A percentile compares a stretch with the other conserved stretches of the same genome.
Conservation (phyloP, 2,797 vertebrate genomes). For the Hirundo rustica region DNA sequence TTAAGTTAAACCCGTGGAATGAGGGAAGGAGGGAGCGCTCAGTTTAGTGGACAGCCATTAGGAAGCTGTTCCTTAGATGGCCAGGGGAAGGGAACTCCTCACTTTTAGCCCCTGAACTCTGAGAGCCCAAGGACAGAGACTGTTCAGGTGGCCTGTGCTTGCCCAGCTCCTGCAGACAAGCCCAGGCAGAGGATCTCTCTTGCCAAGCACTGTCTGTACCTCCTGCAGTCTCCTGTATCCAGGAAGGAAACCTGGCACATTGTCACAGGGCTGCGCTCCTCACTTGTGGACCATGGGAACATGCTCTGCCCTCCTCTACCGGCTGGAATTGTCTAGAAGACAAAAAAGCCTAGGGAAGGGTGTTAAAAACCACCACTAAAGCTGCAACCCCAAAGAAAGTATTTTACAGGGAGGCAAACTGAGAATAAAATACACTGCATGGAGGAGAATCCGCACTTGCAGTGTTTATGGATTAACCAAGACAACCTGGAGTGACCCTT, state of each 20-base stretch:
- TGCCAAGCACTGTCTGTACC: slow-evolving; percentile 24
- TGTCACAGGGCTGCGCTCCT: slow-evolving; percentile 4
- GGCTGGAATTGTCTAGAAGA: slow-evolving; percentile 43
- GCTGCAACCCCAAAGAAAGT: not conserved
- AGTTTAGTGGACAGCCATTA: fast-evolving
- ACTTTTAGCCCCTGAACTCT: not conserved
- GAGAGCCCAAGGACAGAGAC: not conserved
- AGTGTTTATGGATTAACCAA: not conserved
- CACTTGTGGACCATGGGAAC: slow-evolving; percentile 50
- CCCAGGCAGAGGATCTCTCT: slow-evolving; percentile 14
- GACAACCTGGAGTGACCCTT: not conserved
- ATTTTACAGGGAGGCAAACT: not conserved
- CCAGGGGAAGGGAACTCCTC: not conserved
- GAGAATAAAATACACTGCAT: not conserved
- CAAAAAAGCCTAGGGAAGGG: not conserved
- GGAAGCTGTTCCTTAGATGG: not conserved
- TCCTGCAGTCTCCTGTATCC: not conserved
- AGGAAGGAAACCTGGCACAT: not conserved
- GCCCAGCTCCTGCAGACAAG: not conserved
- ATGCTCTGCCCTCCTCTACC: not conserved
- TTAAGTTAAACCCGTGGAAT: not conserved
- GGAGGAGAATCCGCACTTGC: not conserved
- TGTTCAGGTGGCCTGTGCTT: not conserved
- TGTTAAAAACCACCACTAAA: not conserved
- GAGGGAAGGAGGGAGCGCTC: not conserved